Evolutionary conservation across 2,797 vertebrate species (phyloP), one percentile per base, ranked within the genome.

Genomic region (Adrianichthys oophorus): DNA sequence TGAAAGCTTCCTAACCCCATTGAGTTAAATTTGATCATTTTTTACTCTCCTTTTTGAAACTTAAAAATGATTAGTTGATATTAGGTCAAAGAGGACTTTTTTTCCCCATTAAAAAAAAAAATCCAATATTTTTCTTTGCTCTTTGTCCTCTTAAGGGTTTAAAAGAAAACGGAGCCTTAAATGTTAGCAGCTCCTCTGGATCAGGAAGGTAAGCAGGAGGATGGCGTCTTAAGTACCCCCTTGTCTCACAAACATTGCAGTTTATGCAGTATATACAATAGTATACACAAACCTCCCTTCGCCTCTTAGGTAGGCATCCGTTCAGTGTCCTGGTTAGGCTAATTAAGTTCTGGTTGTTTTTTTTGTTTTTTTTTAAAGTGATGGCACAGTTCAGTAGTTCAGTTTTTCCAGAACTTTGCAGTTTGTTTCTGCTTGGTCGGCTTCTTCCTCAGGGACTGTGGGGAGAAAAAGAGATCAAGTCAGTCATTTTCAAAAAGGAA

Each of bases 381-480:
- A 85, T 67, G 63, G 89, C 83, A 84, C 78, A 85, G 83, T 88
- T 93, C 91, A 93, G 90, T 92, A 91, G 91, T 92, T 92, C 86
- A 90, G 76, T 84, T 81, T 87, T 88, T 88, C 89, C 90, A 90
- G 89, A 92, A 91, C 89, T 81, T 90, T 56, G 83, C 77, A 61
- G 59, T 82, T 55, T 86, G 79, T 74, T 86, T 80, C 85, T 89
- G 86, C 79, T 87, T 78, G 46, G 83, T 58, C 3, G 61, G 8
- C 68, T 83, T 92, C 57, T 80, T 90, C 85, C 64, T 93, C 84
- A 93, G 53, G 91, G 92, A 56, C 92, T 93, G 76, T 24, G 46
- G 68, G 50, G 54, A 52, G 2, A 48, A 70, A 43, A 66, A 52
- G n/a, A 75, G 7, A 78, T 49, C 19, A 24, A 23, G 51, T 70